These are phyloP conservation scores for Scolanthus callimorphus DNA, from an alignment of 92 coral and sea anemone genomes.

Conservation along the genomic window DNA sequence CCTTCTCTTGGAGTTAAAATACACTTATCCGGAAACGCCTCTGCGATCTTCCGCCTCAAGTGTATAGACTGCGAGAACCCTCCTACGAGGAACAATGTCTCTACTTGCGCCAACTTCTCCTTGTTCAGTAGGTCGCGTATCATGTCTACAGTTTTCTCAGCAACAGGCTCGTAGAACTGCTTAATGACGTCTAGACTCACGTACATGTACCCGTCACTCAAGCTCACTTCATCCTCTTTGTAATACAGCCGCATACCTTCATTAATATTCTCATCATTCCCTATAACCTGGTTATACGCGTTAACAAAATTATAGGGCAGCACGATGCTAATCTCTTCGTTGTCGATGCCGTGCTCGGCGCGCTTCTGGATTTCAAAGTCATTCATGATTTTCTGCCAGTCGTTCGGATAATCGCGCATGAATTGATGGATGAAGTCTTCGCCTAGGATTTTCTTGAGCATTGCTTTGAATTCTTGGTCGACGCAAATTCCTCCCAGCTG, in stretches of 20 bases:
- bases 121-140: slow-evolving; percentile 24
- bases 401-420: slow-evolving; percentile 29
- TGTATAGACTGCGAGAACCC: slow-evolving; percentile 61
- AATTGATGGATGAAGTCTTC: slow-evolving; percentile 27
- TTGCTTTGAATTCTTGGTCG: slow-evolving; percentile 41
- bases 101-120: slow-evolving; percentile 10
- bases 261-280: slow-evolving; percentile 27
- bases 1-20: slow-evolving; percentile 56
- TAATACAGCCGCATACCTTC: slow-evolving; percentile 18
- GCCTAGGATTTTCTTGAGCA: slow-evolving; percentile 43
- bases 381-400: slow-evolving; percentile 57
- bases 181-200: slow-evolving; percentile 33
- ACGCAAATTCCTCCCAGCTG: slow-evolving; percentile 49
- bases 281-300: slow-evolving; percentile 19
- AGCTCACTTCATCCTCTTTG: slow-evolving; percentile 35
- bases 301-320: slow-evolving; percentile 33
- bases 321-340: slow-evolving; percentile 40
- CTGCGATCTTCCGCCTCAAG: slow-evolving; percentile 28
- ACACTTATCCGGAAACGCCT: slow-evolving; percentile 22
- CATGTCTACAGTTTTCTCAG: slow-evolving; percentile 41
- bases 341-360: slow-evolving; percentile 42
- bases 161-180: slow-evolving; percentile 50
- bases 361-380: slow-evolving; percentile 62
- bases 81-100: slow-evolving; percentile 60
- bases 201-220: slow-evolving; percentile 50